Evolutionary conservation across 2,113 vertebrate species (phyloP), one percentile per base, ranked within the genome.

Genomic region (Scytalopus superciliaris): DNA sequence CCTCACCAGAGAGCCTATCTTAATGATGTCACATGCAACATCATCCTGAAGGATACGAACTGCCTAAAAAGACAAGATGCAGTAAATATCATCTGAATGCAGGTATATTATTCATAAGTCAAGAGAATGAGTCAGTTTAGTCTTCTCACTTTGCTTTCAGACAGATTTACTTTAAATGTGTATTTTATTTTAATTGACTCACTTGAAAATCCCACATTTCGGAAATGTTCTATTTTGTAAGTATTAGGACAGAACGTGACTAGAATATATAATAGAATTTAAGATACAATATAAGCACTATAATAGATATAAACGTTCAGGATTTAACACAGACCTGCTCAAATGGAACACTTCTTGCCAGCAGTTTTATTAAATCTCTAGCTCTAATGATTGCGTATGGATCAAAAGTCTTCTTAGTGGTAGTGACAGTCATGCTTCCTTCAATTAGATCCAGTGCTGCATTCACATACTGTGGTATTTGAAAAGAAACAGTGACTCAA

Each of bases 401-500:
- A 94, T 99, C 99, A 87, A 98, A 99, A 7, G 99, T 99, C 96
- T 99, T 99, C 97, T 98, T 99, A 3, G 98, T 99, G 52, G 99
- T 99, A 78, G 96, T 97, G 22, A 99, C 99, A 5, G 99, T 99
- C 97, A 99, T 98, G 91, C 99, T 99, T 88, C 99, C 99, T 94
- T 99, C 99, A 33, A 99, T 99, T 84, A 99, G 96, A 94, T 99
- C 99, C 96, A 99, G 96, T 0, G 97, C 98, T 62, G 98, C 98
- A 27, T 98, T 99, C 69, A 99, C 87, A 87, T 98, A 98, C 99
- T 99, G 94, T 31, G 94, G 35, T n/a, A 62, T 81, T 88, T 80
- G 72, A 87, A 96, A 55, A 64, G 28, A 81, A 84, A 94, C 0
- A 35, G 33, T 1, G 2, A 66, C 31, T 55, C 49, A 52, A 1